These are phyloP conservation scores for Heliconius nattereri DNA, from an alignment of 1,140 invertebrate species.

Conservation along the genomic window DNA sequence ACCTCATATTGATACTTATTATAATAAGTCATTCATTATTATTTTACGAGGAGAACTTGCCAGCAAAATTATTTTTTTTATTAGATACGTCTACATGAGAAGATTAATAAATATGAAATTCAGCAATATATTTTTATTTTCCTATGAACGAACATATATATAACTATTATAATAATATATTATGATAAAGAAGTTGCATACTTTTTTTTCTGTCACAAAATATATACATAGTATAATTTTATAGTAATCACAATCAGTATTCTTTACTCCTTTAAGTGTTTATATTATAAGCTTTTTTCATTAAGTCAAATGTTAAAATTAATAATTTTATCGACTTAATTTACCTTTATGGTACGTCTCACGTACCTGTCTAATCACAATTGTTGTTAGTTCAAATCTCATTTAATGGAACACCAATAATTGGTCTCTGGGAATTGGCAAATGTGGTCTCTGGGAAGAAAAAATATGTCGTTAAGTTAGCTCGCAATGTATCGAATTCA, in stretches of 20 bases:
- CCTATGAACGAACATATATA: neutral
- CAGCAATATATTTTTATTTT: neutral
- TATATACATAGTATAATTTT: neutral
- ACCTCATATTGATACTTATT: neutral
- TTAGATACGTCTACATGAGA: neutral
- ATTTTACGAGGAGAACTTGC: constrained; percentile 5
- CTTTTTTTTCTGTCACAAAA: neutral
- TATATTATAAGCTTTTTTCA: neutral
- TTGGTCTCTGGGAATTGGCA: too few relatives aligned
- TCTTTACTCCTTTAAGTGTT: neutral
- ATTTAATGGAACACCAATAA: too few relatives aligned
- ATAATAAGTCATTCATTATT: neutral
- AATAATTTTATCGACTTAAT: too few relatives aligned
- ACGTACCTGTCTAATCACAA: too few relatives aligned
- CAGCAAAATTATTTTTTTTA: constrained; percentile 7
- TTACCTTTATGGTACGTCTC: too few relatives aligned
- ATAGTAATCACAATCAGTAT: neutral
- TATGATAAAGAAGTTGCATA: neutral
- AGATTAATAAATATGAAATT: constrained; percentile 7
- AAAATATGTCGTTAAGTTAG: too few relatives aligned
- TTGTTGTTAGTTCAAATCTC: too few relatives aligned
- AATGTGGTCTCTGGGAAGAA: too few relatives aligned
- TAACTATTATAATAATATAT: neutral
- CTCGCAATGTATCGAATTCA: too few relatives aligned
- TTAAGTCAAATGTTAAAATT: neutral